phyloP scores from a whole-genome alignment of 2,797 vertebrate species.

The Mergus octosetaceus region DNA sequence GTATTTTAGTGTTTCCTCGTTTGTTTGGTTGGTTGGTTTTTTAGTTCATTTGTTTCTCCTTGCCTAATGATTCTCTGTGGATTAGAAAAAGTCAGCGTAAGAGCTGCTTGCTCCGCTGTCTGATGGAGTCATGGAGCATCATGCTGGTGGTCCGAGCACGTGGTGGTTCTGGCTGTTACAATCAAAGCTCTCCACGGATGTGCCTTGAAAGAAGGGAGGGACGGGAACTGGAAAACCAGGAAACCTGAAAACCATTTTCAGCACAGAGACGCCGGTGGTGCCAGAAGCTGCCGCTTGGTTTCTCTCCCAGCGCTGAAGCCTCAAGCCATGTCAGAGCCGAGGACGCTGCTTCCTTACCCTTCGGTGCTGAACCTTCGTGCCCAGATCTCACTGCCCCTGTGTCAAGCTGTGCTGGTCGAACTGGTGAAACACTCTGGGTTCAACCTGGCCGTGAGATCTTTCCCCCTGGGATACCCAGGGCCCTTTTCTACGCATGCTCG shows the following conservation, averaged over 20 bases:
- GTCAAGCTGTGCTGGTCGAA: not conserved
- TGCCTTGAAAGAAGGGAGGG: constrained; percentile 67
- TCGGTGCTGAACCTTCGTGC: not conserved
- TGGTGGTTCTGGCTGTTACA: not conserved
- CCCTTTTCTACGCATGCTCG: not conserved
- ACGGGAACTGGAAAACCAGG: not conserved
- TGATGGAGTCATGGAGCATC: not conserved
- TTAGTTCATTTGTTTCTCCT: not conserved
- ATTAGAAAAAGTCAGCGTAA: not conserved
- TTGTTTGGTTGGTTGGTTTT: not conserved
- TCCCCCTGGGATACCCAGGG: not conserved
- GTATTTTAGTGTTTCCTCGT: not conserved
- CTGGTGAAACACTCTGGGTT: not conserved
- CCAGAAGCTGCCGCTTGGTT: not conserved
- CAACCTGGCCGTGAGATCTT: not conserved
- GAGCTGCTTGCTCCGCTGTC: not conserved
- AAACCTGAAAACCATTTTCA: constrained; percentile 21
- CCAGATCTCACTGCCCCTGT: not conserved
- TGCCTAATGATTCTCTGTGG: not conserved
- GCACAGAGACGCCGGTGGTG: not conserved
- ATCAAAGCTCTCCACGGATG: constrained; percentile 23
- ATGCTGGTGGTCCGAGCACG: not conserved
- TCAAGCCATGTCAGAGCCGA: not conserved
- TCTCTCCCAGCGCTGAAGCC: constrained; percentile 1
- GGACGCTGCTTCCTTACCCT: not conserved